Evolutionary conservation across 2,113 vertebrate genomes (phyloP).

Genomic region (Forbesichthys papilliferus): DNA sequence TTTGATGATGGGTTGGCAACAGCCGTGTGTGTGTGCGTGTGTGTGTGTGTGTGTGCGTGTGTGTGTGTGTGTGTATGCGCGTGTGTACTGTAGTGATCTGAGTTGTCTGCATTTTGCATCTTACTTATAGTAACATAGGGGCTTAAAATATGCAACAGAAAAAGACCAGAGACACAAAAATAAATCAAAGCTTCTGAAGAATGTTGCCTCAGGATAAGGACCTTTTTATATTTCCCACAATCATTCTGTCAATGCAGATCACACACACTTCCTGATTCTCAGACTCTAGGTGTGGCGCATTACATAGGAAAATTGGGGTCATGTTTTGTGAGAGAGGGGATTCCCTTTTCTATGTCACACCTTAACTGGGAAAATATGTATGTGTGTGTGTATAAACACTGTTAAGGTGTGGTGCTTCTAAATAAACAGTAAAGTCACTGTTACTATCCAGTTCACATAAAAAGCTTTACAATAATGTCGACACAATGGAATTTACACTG

Average conservation of each 20-base stretch:
- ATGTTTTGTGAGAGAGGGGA: too few relatives aligned
- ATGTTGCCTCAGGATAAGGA: conserved; percentile 27
- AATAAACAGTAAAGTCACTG: conserved; percentile 12
- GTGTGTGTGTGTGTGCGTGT: conserved; percentile 2
- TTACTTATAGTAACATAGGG: not conserved
- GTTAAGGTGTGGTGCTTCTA: not conserved
- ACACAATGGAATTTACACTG: conserved; percentile 10
- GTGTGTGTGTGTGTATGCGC: conserved; percentile 8
- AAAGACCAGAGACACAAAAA: conserved; percentile 5
- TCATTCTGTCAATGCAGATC: conserved; percentile 16
- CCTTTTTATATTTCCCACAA: conserved; percentile 20
- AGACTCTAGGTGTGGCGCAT: not conserved
- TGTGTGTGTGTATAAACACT: not conserved
- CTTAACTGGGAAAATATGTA: too few relatives aligned
- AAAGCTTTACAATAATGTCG: too few relatives aligned
- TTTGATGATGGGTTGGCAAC: conserved; percentile 3
- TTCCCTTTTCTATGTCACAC: too few relatives aligned
- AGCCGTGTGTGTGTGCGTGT: conserved; percentile 22
- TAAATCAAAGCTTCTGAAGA: conserved; percentile 22
- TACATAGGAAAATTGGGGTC: not conserved
- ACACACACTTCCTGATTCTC: conserved; percentile 7
- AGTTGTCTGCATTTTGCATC: not conserved
- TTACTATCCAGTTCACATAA: conserved; percentile 22
- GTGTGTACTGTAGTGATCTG: not conserved
- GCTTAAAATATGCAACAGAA: not conserved